Evolutionary conservation across 2,113 vertebrate genomes (phyloP), one percentile per base, ranked within the genome.

Genomic region (Gorsachius goisagi): DNA sequence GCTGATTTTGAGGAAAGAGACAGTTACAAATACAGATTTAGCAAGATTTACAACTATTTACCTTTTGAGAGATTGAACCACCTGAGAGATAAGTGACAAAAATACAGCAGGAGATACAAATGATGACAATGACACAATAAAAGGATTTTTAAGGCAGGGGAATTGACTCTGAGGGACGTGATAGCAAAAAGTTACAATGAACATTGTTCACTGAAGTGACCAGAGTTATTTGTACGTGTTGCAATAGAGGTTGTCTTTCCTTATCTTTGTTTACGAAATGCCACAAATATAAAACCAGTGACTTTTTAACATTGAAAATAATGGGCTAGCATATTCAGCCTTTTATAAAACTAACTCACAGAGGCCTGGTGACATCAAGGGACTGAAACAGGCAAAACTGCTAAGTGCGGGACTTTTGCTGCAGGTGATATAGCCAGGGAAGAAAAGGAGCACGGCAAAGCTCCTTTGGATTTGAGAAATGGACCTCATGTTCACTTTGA

Each of bases 401-500:
- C 30, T 32, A 82, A 67, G 41, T 58, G 26, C 2, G 1, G 68
- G 20, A n/a, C 35, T 92, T 88, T 63, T 84, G 7, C 39, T 37
- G 13, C 3, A 9, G 49, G 21, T 85, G 8, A n/a, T 63, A 30
- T 0, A 12, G 30, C 33, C 79, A 90, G 33, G 35, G 39, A 78
- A 82, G 71, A 30, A 78, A 89, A 78, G 33, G 18, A 30, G 32
- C 30, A 92, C 93, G 90, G 83, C 86, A 94, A 74, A 90, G 33
- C 44, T 95, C 80, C 80, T 62, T 2, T 58, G 49, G 58, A 62
- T 97, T 91, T 93, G 77, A 75, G 90, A 94, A 89, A 89, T 0
- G 72, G 95, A 94, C 76, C 24, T 93, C 9, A 4, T 39, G 11
- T 6, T 93, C 63, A 26, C 94, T 97, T 94, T 97, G 96, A 97